Evolutionary conservation across 2,113 vertebrate species (phyloP).

Genomic region (Cettia cetti): DNA sequence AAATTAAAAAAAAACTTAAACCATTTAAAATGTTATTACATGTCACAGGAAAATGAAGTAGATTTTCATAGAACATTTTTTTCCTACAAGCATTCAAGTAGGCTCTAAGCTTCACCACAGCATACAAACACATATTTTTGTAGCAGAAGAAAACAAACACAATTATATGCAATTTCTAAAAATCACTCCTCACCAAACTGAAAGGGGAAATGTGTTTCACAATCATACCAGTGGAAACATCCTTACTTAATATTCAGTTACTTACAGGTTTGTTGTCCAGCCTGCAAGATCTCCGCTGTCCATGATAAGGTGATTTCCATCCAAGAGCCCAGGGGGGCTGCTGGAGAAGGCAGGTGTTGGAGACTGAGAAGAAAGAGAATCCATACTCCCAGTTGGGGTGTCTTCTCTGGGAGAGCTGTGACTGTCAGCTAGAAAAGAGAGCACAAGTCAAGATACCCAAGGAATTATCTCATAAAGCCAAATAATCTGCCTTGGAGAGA

Average conservation of each 20-base stretch:
- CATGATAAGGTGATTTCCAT: slow-evolving; percentile 70
- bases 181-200: neutral
- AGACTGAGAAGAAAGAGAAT: slow-evolving; percentile 92
- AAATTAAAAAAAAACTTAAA: neutral
- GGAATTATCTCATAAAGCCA: neutral
- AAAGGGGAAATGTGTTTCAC: neutral
- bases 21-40: neutral
- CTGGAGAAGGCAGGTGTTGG: slow-evolving; percentile 72
- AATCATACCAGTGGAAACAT: neutral
- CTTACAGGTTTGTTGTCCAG: slow-evolving; percentile 68
- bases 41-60: neutral
- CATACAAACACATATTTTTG: neutral
- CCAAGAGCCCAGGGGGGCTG: slow-evolving; percentile 68
- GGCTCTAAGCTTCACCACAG: neutral
- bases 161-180: neutral
- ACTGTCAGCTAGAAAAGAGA: slow-evolving; percentile 67
- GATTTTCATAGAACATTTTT: neutral
- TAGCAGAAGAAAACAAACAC: neutral
- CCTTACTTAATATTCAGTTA: neutral
- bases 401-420: slow-evolving; percentile 76
- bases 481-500: neutral
- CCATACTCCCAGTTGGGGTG: slow-evolving; percentile 84
- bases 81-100: neutral
- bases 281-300: slow-evolving; percentile 65
- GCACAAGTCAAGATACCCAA: neutral